Base-by-base conservation (phyloP, 2,888 invertebrate species). In the Hermaeophaga mercurialis region DNA sequence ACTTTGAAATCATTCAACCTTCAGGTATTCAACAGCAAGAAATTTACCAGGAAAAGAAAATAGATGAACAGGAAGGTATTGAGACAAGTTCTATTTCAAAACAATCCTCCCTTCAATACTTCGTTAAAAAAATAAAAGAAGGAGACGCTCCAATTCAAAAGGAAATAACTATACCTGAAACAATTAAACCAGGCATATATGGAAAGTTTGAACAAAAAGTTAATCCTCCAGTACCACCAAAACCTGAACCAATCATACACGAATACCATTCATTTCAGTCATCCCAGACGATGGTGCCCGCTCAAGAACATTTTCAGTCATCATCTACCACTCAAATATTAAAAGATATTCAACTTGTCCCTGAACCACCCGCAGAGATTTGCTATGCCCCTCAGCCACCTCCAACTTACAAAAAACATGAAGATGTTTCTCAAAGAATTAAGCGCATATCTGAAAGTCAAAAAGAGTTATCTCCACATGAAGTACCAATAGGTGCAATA, bases 321-420 rank as follows among this genome's bases (percentile, higher is more conserved):
- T 67, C 59, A 26, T 65, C 66, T 11, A 61, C 63, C 1, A 64
- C 66, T 17, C 64, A 69, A 38, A 45, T 68, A 67, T 59, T 76
- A 66, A 68, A 81, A 69, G 79, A 81, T 55, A 79, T 86, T 43
- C 80, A 81, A 68, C 71, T 88, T 1, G 79, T 82, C 50, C 87
- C 87, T 0, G 88, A 86, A 66, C 84, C 87, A n/a, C 87, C 88
- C 7, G 87, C 88, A 26, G 85, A 87, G 76, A 84, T 87, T 41
- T 84, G 85, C 31, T 87, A 81, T 64, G 81, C 83, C 53, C 84
- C 86, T 45, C 83, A 83, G 69, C 57, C 44, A 8, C 22, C 31
- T 5, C 60, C 63, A 33, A 22, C 54, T 5, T 48, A 36, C 14
- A 78, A 66, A 68, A 78, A 77, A 64, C 77, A 78, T 50, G 82